phyloP scores from a whole-genome alignment of 2,113 vertebrate genomes.

The Grantiella picta region DNA sequence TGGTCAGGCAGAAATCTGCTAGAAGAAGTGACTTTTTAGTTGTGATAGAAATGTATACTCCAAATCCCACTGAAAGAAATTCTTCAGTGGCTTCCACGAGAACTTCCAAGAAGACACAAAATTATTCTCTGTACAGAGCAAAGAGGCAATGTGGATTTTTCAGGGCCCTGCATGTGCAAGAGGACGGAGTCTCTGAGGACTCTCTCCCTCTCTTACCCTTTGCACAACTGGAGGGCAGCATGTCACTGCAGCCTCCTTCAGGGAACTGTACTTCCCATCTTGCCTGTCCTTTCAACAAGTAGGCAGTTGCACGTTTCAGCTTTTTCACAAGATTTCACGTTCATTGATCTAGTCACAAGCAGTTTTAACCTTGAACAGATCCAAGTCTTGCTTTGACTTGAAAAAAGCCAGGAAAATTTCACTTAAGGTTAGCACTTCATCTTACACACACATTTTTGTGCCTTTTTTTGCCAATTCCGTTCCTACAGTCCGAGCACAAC shows the following conservation, averaged over 20 bases:
- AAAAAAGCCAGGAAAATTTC: constrained; percentile 14
- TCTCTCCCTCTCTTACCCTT: not conserved
- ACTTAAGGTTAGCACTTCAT: constrained; percentile 20
- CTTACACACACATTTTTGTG: constrained; percentile 25
- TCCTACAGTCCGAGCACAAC: not conserved
- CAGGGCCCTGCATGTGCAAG: not conserved
- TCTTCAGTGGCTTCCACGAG: not conserved
- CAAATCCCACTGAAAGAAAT: not conserved
- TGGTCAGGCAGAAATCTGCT: not conserved
- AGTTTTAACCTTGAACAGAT: not conserved
- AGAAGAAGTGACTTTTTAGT: not conserved
- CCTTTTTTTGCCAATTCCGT: constrained; percentile 52
- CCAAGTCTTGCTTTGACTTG: not conserved
- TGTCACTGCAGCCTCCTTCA: not conserved
- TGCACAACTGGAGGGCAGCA: not conserved
- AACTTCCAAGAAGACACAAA: not conserved
- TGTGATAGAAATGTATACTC: not conserved
- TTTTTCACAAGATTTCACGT: not conserved
- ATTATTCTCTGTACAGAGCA: not conserved
- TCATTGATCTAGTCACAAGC: not conserved
- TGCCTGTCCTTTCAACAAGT: not conserved
- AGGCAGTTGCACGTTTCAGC: not conserved
- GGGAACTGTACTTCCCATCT: not conserved
- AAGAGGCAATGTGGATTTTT: not conserved
- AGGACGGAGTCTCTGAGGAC: not conserved